Conservation (phyloP, 1,140 invertebrate species). For the Cheumatopsyche charites region DNA sequence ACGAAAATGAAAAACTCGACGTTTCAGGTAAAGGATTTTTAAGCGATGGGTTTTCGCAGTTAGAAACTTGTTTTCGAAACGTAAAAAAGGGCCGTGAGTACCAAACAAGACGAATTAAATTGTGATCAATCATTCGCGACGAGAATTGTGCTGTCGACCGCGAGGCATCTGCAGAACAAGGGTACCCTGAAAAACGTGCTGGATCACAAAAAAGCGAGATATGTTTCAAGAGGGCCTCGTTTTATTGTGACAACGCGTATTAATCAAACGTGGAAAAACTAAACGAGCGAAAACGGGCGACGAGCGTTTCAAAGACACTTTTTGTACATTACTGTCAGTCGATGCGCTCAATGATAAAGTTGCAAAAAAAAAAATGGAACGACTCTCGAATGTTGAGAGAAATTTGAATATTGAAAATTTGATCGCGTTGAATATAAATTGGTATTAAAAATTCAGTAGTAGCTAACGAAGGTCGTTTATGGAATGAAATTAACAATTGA, state of each 20-base stretch:
- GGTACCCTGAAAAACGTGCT: background rate
- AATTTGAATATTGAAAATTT: too few species aligned
- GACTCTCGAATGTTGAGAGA: too few species aligned
- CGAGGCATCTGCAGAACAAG: slow-evolving; percentile 16
- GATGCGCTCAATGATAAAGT: too few species aligned
- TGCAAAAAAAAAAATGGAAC: too few species aligned
- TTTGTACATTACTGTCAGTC: background rate
- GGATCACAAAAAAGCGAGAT: background rate
- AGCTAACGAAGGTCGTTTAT: too few species aligned
- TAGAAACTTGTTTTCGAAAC: background rate
- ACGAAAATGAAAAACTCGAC: too few species aligned
- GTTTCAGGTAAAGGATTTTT: too few species aligned
- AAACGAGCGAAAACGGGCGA: background rate
- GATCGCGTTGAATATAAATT: too few species aligned
- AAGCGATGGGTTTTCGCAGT: too few species aligned
- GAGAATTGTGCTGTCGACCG: slow-evolving; percentile 27
- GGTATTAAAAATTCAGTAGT: too few species aligned
- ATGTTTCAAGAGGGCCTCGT: background rate
- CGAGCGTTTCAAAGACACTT: background rate
- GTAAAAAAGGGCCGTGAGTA: background rate
- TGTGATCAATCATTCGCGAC: slow-evolving; percentile 24
- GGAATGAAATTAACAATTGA: too few species aligned
- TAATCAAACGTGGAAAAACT: slow-evolving; percentile 29
- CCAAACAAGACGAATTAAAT: slow-evolving; percentile 31
- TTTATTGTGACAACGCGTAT: slow-evolving; percentile 20